Base-by-base conservation (phyloP, 1,140 invertebrate species). In the Plodia interpunctella region DNA sequence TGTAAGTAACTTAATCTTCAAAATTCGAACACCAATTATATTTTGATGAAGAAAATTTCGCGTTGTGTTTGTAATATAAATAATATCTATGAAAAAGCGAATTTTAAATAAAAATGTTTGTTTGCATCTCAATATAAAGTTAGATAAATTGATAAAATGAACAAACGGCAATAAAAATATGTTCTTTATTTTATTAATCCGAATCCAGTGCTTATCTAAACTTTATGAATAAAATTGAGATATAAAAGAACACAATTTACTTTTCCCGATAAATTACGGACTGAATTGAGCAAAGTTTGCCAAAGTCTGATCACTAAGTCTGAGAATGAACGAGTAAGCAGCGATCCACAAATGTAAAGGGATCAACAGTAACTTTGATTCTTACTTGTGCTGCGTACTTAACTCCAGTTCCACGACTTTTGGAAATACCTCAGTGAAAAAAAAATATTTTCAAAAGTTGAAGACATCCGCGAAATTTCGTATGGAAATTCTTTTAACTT, bases 181-280 rank as follows among this genome's bases (percentile, higher is more conserved):
- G 13, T 15, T 44, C 38, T 17, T 44, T 44, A 15, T 17, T 44
- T 5, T 15, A 44, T 44, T 15, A 44, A 44, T 15, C 1, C 5
- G 13, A 44, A 44, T 44, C 5, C 38, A 3, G 38, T 44, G 15
- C 38, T 10, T 44, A 15, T 10, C 5, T 44, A 44, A 44, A 44
- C 38, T 44, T 44, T 17, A 44, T 44, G 38, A 44, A 44, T 44
- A 15, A 17, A 44, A 44, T 44, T 44, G 5, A 15, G 13, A 10
- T n/a, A 44, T 44, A 44, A 44, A 44, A 44, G 38, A 44, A 44
- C 38, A 15, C 38, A 44, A 44, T 44, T 44, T 44, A 15, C 38
- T 44, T 44, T 44, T 44, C 38, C 15, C 38, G 5, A 44, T 44
- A 44, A 44, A 44, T 44, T 44, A 44, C 38, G 38, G 38, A 44